Evolutionary conservation across 1,140 invertebrate genomes (phyloP), one percentile per base, ranked within the genome.

Genomic region (Pseudomyrmex sp.): DNA sequence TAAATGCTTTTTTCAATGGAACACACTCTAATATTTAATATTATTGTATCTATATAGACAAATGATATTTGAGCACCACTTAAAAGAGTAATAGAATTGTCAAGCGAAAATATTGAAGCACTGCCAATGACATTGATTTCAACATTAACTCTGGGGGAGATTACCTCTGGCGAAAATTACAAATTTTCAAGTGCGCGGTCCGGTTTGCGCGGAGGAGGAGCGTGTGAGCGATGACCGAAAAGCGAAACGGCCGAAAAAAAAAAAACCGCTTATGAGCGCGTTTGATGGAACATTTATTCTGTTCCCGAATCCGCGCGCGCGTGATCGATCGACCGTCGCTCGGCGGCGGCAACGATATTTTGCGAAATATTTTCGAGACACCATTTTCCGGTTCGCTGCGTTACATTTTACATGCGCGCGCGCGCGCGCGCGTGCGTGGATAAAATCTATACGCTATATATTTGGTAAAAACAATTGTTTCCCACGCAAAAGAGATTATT

Each of bases 341-440:
- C 18, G 35, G 12, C 66, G 54, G 76, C 68, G 46, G 66, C 18
- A 70, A 48, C 66, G 66, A 80, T 80, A 80, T 80, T 80, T 80
- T 70, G 66, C 76, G 76, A 80, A 80, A 80, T 80, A 80, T 80
- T 80, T 80, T 80, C 66, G 76, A 72, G 76, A 70, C 76, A 80
- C 76, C 66, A 72, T 80, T 80, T 80, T 72, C 23, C 66, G 54
- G 54, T 70, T 80, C 76, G n/a, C 66, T 72, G 66, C 66, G 76
- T 80, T 72, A 80, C 66, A 80, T 80, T 80, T 80, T 80, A 80
- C 66, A 80, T 66, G 54, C 66, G 66, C 56, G 44, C 52, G 63
- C 52, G 63, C 52, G 18, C 18, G 62, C 26, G 56, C 52, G 20
- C 54, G n/a, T 54, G 66, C 35, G 35, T 35, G 35, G 5, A 35